Conservation (phyloP, 2,797 vertebrate genomes). For the Notolabrus celidotus region DNA sequence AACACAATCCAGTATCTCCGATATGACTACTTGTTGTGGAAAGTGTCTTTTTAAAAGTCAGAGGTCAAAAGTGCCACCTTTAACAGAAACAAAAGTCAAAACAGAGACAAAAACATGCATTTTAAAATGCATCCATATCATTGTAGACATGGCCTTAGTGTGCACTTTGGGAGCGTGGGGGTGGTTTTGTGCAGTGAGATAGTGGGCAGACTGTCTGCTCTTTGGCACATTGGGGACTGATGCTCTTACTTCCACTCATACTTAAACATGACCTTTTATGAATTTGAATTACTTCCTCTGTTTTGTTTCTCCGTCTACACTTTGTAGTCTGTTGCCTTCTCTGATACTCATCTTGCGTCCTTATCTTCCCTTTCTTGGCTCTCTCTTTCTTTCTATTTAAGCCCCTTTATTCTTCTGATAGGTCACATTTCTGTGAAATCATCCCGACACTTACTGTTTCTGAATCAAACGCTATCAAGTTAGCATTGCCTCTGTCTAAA, state of each 20-base stretch:
- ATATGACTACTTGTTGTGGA: background rate
- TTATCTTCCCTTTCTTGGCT: background rate
- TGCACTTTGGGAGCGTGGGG: conserved; percentile 20
- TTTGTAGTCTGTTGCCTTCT: background rate
- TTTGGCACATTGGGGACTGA: background rate
- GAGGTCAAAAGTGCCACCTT: background rate
- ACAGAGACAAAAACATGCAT: background rate
- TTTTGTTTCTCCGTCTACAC: conserved; percentile 4
- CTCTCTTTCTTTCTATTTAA: conserved; percentile 10
- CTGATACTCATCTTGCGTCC: background rate
- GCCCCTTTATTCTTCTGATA: conserved; percentile 9
- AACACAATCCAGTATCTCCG: no score
- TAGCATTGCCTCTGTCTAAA: conserved; percentile 24
- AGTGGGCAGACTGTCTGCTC: conserved; percentile 32
- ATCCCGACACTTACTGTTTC: background rate
- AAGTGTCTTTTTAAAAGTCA: background rate
- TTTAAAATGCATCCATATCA: conserved; percentile 4
- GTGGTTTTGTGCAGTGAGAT: conserved; percentile 14
- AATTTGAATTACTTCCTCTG: conserved; percentile 27
- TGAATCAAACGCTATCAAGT: conserved; percentile 1
- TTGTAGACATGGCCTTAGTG: background rate
- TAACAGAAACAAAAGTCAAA: background rate
- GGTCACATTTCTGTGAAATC: background rate
- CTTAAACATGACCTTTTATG: conserved; percentile 27
- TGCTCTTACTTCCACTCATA: conserved; percentile 26